phyloP scores from a whole-genome alignment of 2,113 vertebrate species.

The Nothoprocta pentlandii region DNA sequence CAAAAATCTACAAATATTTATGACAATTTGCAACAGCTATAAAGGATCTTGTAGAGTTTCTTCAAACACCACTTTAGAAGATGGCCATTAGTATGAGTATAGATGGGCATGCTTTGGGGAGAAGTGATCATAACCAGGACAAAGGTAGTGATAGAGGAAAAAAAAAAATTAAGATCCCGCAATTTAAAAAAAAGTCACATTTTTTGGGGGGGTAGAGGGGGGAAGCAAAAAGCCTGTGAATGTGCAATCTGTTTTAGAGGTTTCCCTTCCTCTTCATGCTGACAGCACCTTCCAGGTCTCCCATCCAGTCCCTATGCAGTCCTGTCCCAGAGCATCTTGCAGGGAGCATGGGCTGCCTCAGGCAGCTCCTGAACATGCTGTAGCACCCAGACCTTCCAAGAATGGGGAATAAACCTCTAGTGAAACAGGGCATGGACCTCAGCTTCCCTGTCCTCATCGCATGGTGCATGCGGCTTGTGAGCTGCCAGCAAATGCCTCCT shows the following conservation, averaged over 20 bases:
- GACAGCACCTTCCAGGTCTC: background rate
- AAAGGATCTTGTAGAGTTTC: background rate
- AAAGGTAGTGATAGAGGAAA: background rate
- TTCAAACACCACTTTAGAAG: background rate
- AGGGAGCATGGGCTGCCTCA: background rate
- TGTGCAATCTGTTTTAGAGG: background rate
- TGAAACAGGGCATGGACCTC: conserved; percentile 38
- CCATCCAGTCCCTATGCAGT: no score
- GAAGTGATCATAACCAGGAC: background rate
- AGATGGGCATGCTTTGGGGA: background rate
- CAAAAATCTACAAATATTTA: background rate
- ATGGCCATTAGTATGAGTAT: background rate
- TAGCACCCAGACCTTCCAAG: background rate
- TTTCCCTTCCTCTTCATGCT: background rate
- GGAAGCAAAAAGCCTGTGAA: background rate
- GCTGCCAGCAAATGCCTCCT: conserved; percentile 34
- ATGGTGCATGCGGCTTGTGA: background rate
- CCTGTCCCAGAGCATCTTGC: no score
- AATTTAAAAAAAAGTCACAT: no score
- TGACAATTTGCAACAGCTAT: background rate
- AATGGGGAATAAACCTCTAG: conserved; percentile 18
- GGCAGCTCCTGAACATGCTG: background rate
- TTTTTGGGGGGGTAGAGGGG: no score
- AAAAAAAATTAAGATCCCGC: background rate
- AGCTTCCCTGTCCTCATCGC: conserved; percentile 32